A percentile compares a stretch with the other conserved stretches of the same genome.
Conservation (phyloP, 1,140 invertebrate genomes). For the Nilaparvata lugens region DNA sequence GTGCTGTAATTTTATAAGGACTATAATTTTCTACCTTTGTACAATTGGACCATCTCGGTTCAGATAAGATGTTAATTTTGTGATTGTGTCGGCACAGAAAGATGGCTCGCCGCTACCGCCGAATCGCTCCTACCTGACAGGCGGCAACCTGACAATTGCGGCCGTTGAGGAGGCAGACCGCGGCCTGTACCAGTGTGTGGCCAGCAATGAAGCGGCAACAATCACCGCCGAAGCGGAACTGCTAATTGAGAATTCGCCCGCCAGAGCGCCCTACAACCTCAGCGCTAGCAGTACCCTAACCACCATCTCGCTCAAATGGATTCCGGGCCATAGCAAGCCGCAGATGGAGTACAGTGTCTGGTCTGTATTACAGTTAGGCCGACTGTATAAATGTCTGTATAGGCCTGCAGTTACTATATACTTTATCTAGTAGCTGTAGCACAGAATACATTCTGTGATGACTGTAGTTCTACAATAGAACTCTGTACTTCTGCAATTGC, state of each 20-base stretch:
- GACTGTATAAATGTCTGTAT: too few relatives aligned
- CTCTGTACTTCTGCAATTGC: too few relatives aligned
- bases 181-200: conserved; percentile 84
- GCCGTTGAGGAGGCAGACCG: conserved; percentile 77
- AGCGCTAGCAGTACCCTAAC: conserved; percentile 65
- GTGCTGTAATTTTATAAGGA: too few relatives aligned
- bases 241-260: conserved; percentile 72
- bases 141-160: conserved; percentile 80
- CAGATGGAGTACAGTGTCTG: conserved; percentile 77
- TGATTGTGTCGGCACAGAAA: conserved; percentile 46
- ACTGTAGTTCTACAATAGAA: too few relatives aligned
- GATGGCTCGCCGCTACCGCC: conserved; percentile 61
- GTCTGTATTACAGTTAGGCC: too few relatives aligned
- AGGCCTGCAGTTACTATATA: too few relatives aligned
- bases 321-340: conserved; percentile 72
- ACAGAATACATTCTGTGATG: too few relatives aligned
- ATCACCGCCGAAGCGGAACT: conserved; percentile 78
- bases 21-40: too few relatives aligned
- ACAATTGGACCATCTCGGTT: too few relatives aligned
- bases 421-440: too few relatives aligned
- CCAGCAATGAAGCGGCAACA: conserved; percentile 86
- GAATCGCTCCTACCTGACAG: conserved; percentile 56
- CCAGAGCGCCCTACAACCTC: conserved; percentile 85
- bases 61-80: too few relatives aligned
- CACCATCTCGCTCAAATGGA: conserved; percentile 75